Evolutionary conservation across 1,140 invertebrate species (phyloP), one percentile per base, ranked within the genome.

Genomic region (Tetramorium parvispinum): DNA sequence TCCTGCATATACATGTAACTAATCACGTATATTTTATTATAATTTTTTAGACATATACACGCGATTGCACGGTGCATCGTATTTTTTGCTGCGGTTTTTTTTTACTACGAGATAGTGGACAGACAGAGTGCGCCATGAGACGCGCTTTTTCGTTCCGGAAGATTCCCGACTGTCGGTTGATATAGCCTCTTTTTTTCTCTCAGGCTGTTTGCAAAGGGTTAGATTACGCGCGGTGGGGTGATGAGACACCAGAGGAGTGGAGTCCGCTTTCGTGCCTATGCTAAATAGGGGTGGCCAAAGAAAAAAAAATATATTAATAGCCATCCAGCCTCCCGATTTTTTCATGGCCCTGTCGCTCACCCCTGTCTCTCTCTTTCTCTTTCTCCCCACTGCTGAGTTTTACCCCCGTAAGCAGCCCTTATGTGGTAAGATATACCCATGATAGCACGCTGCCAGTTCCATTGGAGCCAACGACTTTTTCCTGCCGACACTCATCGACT

Each of bases 271-370:
- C 86, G 71, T 75, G 61, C 81, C 91, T 94, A 95, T 95, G 94
- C 93, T 94, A 94, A 95, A 92, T 90, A 95, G 92, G 94, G 93
- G 92, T 93, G 91, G 91, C 82, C 87, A 82, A 87, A 75, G 91
- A 91, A 92, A 93, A 51, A 51, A 94, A 93, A 92, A 93, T 85
- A 94, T 93, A 94, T 94, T 94, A 94, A 95, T 94, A 93, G 93
- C 91, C 85, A 93, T 91, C 94, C 93, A 95, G 94, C 94, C 94
- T 92, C 91, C 91, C 32, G 89, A 88, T 89, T 93, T 94, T 93
- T 92, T 92, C 63, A 68, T 81, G 24, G 24, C 27, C 71, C 68
- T 88, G 70, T 88, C 78, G 46, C 40, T 40, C 70, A 51, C 73
- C 79, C 55, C 40, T 83, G 2, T 46, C 81, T 51, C 53, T 75